Base-by-base conservation (phyloP, 2,888 invertebrate species). In the Aspidiotus rigidus region DNA sequence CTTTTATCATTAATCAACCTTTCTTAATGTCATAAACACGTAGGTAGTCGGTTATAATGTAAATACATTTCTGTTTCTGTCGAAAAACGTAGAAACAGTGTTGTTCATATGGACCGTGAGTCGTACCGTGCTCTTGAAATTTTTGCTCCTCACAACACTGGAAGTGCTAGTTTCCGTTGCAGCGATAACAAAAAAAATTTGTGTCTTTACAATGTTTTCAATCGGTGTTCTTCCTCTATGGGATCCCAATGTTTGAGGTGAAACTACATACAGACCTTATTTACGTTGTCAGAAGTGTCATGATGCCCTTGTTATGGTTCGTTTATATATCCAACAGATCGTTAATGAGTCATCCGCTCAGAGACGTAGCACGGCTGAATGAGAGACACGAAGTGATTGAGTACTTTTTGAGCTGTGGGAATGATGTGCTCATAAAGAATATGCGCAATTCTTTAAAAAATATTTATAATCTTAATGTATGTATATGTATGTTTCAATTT, bases 71-170 rank as follows among this genome's bases (percentile, higher is more conserved):
- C 28, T 28, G 28, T 28, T 28, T 28, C 28, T 28, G 28, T 28
- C 28, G 28, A 28, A 28, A 28, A 28, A 28, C 74, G 1, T 15
- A 89, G 89, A 72, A 81, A 83, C 63, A 83, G 88, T 75, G 81
- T 86, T 74, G 84, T 90, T 16, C 83, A 84, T 72, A 81, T 90
- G 71, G 88, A 89, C 77, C 83, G 84, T 53, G 85, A 86, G 72
- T 85, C 87, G 0, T 89, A 86, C 77, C 83, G 83, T 70, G 87
- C 88, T 0, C 79, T 94, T 55, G 87, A 90, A 77, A 86, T 94
- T 72, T 89, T 93, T 77, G 84, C 85, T 72, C 80, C 83, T 3
- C 82, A 84, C 64, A 80, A 84, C 2, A 90, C 90, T 75, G 90
- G 90, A 9, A 87, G 89, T 71, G 83, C 83, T 44, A 88, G 86